Evolutionary conservation across 2,797 vertebrate genomes (phyloP), one percentile per base, ranked within the genome.

Genomic region (Melopsittacus undulatus): DNA sequence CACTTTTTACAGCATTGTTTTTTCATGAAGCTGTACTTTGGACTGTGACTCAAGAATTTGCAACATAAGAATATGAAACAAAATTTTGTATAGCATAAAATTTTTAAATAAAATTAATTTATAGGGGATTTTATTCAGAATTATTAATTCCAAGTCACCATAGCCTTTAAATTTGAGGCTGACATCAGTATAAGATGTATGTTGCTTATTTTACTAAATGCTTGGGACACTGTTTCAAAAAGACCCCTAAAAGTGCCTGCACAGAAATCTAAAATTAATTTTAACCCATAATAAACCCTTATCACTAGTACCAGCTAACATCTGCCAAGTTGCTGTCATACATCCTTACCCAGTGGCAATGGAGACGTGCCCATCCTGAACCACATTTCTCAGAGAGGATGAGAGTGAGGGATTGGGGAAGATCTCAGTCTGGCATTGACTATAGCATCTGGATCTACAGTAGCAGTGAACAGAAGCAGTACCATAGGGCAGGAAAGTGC

Each of bases 341-440:
- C 40, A 5, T 70, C 40, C 52, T 74, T 36, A 78, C 12, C 22
- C 52, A 27, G 48, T 0, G 11, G 7, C 34, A 13, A 7, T 1
- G 4, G 57, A 83, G n/a, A 43, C 0, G 2, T 4, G 63, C n/a
- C 52, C n/a, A 6, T 29, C 29, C 73, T 7, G 20, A 74, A 8
- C 22, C 6, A 27, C 6, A 0, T 59, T 88, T 93, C 90, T 79
- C 40, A 11, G n/a, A 18, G 11, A 9, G 5, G 20, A 16, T 2
- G 5, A 36, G 63, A 38, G 40, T 0, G 1, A 10, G 15, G 43
- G 32, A 10, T 0, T 46, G 80, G 30, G 66, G 17, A 20, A 34
- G 19, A 46, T 19, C 51, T 66, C 49, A 27, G 36, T 7, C 42
- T 20, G 17, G 40, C 4, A 26, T 3, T 27, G 52, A 46, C 54